A percentile compares a stretch with the other conserved stretches of the same genome.
These are phyloP conservation scores for Synchiropus splendidus DNA, from an alignment of 2,113 vertebrate species.

Conservation along the genomic window DNA sequence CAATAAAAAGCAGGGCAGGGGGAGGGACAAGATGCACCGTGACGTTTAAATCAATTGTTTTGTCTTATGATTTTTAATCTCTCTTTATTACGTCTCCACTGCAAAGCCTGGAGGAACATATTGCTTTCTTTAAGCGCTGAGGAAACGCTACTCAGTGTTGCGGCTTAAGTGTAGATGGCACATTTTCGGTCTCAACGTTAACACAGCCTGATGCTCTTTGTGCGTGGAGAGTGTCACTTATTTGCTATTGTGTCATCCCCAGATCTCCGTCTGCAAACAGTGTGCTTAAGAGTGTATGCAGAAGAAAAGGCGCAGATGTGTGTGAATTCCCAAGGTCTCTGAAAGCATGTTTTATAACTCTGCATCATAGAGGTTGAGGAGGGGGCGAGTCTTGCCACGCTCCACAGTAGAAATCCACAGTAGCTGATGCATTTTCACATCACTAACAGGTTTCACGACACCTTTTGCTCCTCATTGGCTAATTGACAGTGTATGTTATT, in stretches of 20 bases:
- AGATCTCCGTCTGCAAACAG: conserved; percentile 39
- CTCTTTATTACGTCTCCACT: conserved; percentile 46
- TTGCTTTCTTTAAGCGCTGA: conserved; percentile 6
- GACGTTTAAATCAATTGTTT: conserved; percentile 66
- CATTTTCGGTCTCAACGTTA: conserved; percentile 20
- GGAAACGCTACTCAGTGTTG: conserved; percentile 10
- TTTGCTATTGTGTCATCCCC: conserved; percentile 44
- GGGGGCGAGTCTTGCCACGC: conserved; percentile 13
- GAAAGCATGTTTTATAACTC: conserved; percentile 54
- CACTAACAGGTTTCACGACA: too few relatives aligned
- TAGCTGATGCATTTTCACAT: conserved; percentile 3
- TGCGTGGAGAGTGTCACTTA: conserved; percentile 32
- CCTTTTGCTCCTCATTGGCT: conserved; percentile 1
- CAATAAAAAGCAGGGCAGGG: conserved; percentile 53
- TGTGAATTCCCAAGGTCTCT: conserved; percentile 61
- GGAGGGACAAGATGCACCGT: conserved; percentile 45
- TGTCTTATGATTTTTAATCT: conserved; percentile 45
- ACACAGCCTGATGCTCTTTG: conserved; percentile 28
- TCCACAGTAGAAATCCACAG: conserved; percentile 12
- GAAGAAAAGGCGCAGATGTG: conserved; percentile 58
- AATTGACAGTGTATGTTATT: conserved; percentile 1
- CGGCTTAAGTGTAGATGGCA: conserved; percentile 28
- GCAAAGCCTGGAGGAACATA: conserved; percentile 16
- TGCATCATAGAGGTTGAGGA: conserved; percentile 29
- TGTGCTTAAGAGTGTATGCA: conserved; percentile 45